Evolutionary conservation across 2,888 invertebrate species (phyloP).

Genomic region (Metacarcinus magister): DNA sequence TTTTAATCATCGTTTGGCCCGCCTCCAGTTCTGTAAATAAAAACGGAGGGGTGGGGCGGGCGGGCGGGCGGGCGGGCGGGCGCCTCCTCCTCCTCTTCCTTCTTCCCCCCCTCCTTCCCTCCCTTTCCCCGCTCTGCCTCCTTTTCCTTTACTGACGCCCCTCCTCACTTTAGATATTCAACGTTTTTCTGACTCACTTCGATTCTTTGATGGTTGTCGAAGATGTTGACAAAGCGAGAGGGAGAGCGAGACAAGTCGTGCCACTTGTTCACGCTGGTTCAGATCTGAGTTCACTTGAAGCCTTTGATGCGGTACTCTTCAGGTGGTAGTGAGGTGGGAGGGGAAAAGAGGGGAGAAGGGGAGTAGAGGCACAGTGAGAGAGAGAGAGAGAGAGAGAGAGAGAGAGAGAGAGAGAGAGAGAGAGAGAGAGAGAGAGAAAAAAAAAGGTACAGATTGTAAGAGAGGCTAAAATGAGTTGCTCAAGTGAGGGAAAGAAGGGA

Average conservation of each 20-base stretch:
- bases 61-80: conserved; percentile 26
- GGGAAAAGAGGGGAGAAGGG: background rate
- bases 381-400: conserved; percentile 20
- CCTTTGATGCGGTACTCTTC: conserved; percentile 69
- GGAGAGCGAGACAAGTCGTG: conserved; percentile 69
- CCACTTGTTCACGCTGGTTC: conserved; percentile 71
- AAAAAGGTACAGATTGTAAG: background rate
- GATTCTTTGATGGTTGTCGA: conserved; percentile 75
- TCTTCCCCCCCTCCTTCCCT: conserved; percentile 16
- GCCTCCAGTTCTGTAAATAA: conserved; percentile 15
- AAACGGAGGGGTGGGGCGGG: background rate
- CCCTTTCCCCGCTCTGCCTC: conserved; percentile 55
- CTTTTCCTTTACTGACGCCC: conserved; percentile 51
- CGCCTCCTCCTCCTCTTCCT: background rate
- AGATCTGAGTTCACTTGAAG: conserved; percentile 49
- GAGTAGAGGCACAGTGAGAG: background rate
- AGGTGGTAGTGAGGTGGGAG: background rate
- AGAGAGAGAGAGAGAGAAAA: conserved; percentile 21
- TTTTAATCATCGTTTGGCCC: background rate
- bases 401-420: background rate
- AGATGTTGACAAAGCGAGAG: conserved; percentile 76
- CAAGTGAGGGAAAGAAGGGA: background rate
- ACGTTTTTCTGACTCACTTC: conserved; percentile 62
- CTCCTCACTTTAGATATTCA: conserved; percentile 63
- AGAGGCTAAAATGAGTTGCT: background rate